phyloP scores from a whole-genome alignment of 1,140 invertebrate genomes.

The Drosophila murphyi region DNA sequence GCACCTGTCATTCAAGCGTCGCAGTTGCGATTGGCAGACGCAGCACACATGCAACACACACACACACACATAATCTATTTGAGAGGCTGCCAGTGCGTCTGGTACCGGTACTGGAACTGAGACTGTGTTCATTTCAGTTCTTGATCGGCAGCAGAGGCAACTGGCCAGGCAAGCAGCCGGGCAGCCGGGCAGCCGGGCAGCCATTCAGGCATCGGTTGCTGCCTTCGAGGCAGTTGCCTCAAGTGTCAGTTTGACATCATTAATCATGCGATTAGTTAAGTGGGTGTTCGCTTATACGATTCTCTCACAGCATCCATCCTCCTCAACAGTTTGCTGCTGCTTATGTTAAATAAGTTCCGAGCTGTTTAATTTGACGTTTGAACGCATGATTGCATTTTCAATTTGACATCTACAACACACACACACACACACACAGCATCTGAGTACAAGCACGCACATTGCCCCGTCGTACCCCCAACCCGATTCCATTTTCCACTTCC shows the following conservation, averaged over 20 bases:
- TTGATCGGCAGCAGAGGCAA: constrained; percentile 2
- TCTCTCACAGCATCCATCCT: constrained; percentile 18
- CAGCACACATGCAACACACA: constrained; percentile 50
- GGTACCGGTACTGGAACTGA: background rate
- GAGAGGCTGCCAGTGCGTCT: constrained; percentile 27
- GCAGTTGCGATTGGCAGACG: constrained; percentile 78
- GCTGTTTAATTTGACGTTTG: constrained; percentile 83
- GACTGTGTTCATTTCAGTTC: background rate
- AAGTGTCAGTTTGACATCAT: constrained; percentile 81
- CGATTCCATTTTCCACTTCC: background rate
- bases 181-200: constrained; percentile 32
- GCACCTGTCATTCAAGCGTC: constrained; percentile 84
- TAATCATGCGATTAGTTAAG: constrained; percentile 84
- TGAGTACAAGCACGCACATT: constrained; percentile 7
- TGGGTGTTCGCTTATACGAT: constrained; percentile 70
- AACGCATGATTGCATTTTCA: constrained; percentile 81
- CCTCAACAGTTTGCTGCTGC: constrained; percentile 34
- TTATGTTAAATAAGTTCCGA: constrained; percentile 79
- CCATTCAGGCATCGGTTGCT: constrained; percentile 25
- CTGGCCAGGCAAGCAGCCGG: constrained; percentile 2
- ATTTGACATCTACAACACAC: constrained; percentile 74
- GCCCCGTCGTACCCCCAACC: constrained; percentile 2
- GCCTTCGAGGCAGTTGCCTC: constrained; percentile 48
- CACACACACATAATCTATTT: no score
- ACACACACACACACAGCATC: constrained; percentile 33